Evolutionary conservation across 1,140 invertebrate species (phyloP).

Genomic region (Philotrypesis tridentata): DNA sequence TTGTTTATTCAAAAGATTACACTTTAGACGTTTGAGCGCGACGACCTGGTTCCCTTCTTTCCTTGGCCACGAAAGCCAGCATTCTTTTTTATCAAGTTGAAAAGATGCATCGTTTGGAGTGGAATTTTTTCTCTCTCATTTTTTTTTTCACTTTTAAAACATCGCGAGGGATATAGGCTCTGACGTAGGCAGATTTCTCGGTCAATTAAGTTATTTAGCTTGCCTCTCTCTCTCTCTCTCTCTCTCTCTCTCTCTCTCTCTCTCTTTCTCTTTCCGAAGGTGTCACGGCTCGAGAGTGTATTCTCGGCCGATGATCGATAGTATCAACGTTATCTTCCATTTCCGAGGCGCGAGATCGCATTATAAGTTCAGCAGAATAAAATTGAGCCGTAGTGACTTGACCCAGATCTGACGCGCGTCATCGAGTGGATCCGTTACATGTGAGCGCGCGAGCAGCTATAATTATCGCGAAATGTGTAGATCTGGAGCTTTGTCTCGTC

Average conservation of each 20-base stretch:
- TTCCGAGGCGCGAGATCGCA: not conserved
- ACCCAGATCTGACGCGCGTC: not conserved
- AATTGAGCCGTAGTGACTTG: not conserved
- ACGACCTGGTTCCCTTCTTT: conserved; percentile 13
- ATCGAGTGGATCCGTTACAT: not conserved
- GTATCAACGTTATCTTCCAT: not conserved
- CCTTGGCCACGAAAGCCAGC: not conserved
- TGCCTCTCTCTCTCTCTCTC: too few relatives aligned
- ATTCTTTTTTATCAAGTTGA: not conserved
- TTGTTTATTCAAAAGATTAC: conserved; percentile 19
- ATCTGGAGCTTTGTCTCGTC: too few relatives aligned
- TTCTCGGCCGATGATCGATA: not conserved
- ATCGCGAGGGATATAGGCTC: too few relatives aligned
- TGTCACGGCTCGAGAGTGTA: not conserved
- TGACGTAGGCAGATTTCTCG: not conserved
- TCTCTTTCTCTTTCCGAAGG: not conserved
- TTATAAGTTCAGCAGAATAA: not conserved
- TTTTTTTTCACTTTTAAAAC: not conserved
- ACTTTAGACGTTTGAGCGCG: not conserved
- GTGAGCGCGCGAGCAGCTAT: not conserved
- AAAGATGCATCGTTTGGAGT: not conserved
- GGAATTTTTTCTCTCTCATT: not conserved
- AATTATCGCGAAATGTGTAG: too few relatives aligned
- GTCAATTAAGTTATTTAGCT: not conserved
- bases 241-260: too few relatives aligned